phyloP scores from a whole-genome alignment of 2,888 invertebrate species.

The Synergus laeviventris region DNA sequence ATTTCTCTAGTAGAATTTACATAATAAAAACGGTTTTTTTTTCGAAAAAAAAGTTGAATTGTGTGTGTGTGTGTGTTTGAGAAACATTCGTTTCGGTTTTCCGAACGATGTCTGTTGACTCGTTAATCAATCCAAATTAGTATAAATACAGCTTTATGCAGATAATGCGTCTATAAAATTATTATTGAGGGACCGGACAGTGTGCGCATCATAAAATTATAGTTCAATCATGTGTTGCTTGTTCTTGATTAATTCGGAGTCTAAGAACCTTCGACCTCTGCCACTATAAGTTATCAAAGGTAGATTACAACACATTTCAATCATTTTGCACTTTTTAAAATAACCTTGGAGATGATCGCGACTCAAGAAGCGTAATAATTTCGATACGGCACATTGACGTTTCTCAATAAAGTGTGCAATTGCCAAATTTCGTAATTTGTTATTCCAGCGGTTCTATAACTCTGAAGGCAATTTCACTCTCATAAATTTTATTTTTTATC shows the following conservation, averaged over 20 bases:
- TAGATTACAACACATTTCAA: not conserved
- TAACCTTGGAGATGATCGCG: not conserved
- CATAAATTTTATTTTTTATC: not conserved
- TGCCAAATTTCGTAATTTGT: slow-evolving; percentile 20
- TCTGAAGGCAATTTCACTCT: not conserved
- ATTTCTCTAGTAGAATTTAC: not conserved
- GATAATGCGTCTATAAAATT: not conserved
- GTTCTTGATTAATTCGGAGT: slow-evolving; percentile 29
- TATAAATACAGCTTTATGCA: not conserved
- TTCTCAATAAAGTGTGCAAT: slow-evolving; percentile 14
- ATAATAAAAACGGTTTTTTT: slow-evolving; percentile 13
- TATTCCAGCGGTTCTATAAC: not conserved
- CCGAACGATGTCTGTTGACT: not conserved
- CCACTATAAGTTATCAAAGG: no score
- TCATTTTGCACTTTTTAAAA: not conserved
- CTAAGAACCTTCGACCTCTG: not conserved
- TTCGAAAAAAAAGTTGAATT: not conserved
- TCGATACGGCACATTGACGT: slow-evolving; percentile 2
- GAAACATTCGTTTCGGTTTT: not conserved
- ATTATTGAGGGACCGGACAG: not conserved
- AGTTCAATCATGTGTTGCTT: slow-evolving; percentile 2
- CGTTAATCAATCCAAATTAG: not conserved
- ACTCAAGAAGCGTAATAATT: slow-evolving; percentile 7
- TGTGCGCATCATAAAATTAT: slow-evolving; percentile 10
- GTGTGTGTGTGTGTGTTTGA: not conserved